These are phyloP conservation scores for Hylomyscus alleni DNA, from an alignment of 2,797 vertebrate species.

Conservation along the genomic window DNA sequence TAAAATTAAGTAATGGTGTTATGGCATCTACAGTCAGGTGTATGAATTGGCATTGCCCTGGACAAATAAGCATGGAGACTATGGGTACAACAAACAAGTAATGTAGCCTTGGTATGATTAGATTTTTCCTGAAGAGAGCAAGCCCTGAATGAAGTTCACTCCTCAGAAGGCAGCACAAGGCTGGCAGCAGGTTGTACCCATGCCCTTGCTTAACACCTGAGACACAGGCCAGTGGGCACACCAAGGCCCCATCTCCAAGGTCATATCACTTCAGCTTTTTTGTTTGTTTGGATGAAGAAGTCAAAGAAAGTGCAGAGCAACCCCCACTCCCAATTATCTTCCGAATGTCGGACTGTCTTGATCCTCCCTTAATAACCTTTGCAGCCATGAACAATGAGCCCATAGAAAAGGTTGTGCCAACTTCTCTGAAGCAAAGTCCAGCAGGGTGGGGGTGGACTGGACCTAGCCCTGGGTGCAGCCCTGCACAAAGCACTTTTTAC, in stretches of 20 bases:
- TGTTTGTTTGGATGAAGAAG: background rate
- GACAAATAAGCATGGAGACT: background rate
- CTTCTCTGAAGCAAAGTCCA: constrained; percentile 14
- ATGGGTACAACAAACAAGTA: constrained; percentile 16
- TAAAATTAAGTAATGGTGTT: constrained; percentile 16
- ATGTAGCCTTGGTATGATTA: background rate
- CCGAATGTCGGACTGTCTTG: background rate
- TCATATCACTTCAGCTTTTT: background rate
- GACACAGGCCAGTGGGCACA: background rate
- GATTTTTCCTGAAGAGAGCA: background rate
- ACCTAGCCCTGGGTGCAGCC: background rate
- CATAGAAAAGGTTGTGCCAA: background rate
- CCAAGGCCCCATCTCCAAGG: background rate
- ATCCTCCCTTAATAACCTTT: background rate
- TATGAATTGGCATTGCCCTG: background rate
- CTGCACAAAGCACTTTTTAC: fast-evolving
- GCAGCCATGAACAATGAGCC: background rate
- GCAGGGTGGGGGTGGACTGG: background rate
- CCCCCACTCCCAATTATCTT: background rate
- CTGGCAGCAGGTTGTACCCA: background rate
- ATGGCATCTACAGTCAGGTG: background rate
- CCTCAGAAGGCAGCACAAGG: background rate
- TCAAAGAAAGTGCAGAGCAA: background rate
- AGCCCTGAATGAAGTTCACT: background rate
- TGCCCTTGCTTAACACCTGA: background rate